phyloP scores from a whole-genome alignment of 2,113 vertebrate genomes.

The Ochotona princeps region DNA sequence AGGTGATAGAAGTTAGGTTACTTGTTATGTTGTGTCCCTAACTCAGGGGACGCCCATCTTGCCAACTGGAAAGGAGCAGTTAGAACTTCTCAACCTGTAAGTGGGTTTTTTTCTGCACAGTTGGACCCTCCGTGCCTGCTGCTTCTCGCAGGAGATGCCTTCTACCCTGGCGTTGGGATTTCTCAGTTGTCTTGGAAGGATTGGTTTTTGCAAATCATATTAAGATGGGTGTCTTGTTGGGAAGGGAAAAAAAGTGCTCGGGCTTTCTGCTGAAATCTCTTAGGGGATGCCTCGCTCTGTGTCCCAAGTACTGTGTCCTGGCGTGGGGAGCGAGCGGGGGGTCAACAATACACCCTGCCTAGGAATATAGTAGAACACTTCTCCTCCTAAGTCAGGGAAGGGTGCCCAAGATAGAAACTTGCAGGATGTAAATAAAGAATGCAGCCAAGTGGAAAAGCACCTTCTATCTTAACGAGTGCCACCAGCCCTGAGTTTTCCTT shows the following conservation, averaged over 20 bases:
- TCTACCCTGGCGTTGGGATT: not conserved
- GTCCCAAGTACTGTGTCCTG: constrained; percentile 15
- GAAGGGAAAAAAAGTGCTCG: not conserved
- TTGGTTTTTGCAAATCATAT: constrained; percentile 24
- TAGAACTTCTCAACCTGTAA: constrained; percentile 38
- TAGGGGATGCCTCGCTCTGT: not conserved
- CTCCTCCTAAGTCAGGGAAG: constrained; percentile 36
- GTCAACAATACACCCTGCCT: not conserved
- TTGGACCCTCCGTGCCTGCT: not conserved
- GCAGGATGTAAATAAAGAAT: constrained; percentile 57
- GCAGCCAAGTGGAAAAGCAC: constrained; percentile 68
- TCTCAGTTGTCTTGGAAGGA: not conserved
- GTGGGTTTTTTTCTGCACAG: not conserved
- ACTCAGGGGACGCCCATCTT: not conserved
- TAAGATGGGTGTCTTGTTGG: constrained; percentile 18
- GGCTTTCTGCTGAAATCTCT: not conserved
- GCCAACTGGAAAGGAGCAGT: not conserved
- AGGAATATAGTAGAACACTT: constrained; percentile 6
- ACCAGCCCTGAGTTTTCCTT: constrained; percentile 47
- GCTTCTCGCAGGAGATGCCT: not conserved
- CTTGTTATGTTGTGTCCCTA: too few species aligned
- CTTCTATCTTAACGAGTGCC: constrained; percentile 35
- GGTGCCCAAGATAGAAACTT: constrained; percentile 37
- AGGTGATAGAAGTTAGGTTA: constrained; percentile 51
- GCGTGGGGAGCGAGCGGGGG: not conserved